Conservation (phyloP, 2,113 vertebrate genomes). For the Trochalopteron elliotii region DNA sequence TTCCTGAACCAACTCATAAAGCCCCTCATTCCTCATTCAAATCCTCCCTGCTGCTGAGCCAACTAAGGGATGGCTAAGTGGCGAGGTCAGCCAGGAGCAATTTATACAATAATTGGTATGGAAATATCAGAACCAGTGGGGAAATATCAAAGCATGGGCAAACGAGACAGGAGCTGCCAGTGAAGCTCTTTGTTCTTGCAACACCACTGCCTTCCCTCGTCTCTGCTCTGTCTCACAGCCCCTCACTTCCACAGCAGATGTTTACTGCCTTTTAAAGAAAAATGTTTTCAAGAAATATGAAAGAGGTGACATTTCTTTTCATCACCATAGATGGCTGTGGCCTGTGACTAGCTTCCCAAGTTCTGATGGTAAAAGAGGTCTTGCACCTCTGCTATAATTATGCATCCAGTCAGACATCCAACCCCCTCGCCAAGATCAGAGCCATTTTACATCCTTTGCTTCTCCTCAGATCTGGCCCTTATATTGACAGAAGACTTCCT, state of each 20-base stretch:
- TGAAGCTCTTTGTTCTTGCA: conserved; percentile 54
- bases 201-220: conserved; percentile 3
- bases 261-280: conserved; percentile 44
- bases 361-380: conserved; percentile 37
- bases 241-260: conserved; percentile 12
- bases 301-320: conserved; percentile 59
- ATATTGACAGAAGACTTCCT: not conserved
- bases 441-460: conserved; percentile 7
- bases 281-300: conserved; percentile 55
- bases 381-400: conserved; percentile 48
- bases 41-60: conserved; percentile 34
- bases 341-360: conserved; percentile 26
- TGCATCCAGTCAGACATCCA: conserved; percentile 34
- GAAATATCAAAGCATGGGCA: conserved; percentile 58
- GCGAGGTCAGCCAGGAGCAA: conserved; percentile 49
- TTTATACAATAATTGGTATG: conserved; percentile 59
- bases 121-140: conserved; percentile 51
- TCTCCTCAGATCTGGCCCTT: conserved; percentile 41
- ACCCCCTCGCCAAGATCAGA: conserved; percentile 40
- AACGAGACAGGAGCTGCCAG: conserved; percentile 15
- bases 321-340: conserved; percentile 24
- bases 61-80: conserved; percentile 31
- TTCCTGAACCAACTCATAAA: not conserved
- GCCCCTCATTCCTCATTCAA: not conserved
- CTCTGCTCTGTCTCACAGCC: not conserved